Evolutionary conservation across 2,797 vertebrate genomes (phyloP), one percentile per base, ranked within the genome.

Genomic region (Enteromius fasciolatus): DNA sequence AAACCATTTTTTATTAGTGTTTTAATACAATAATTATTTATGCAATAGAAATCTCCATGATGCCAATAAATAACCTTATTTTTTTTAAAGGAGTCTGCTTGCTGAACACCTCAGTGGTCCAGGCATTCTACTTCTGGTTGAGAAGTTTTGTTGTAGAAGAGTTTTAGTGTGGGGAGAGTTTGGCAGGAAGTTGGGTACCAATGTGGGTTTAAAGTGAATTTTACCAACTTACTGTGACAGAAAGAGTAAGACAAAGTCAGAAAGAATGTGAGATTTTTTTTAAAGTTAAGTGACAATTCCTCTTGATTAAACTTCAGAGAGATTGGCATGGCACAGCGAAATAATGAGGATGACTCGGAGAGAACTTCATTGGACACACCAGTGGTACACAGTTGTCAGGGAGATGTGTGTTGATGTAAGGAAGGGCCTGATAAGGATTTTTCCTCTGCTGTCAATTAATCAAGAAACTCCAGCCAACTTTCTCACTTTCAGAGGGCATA

Each of bases 331-430:
- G 46, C 59, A 75, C n/a, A 54, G 68, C 2, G 17, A 81, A 74
- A 81, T 54, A 81, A 81, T 81, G 33, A 75, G 44, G 61, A 75
- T 81, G 70, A 67, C 46, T 81, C 72, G 33, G 78, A 78, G 82
- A 86, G 72, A 90, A 89, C 89, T 84, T 88, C 86, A 85, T 91
- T 88, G 88, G 74, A 69, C 80, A n/a, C 1, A 18, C 1, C 80
- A 66, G 76, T 85, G 86, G 83, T 81, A 77, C 70, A 78, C 83
- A 90, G 87, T 90, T 90, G 87, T 89, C 84, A 86, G 86, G 89
- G 17, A 81, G n/a, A 75, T 3, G 12, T 41, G 61, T 31, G 23
- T 67, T 66, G 72, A 82, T 66, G 33, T 82, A 31, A 75, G 23
- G 5, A 36, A 67, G 48, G 44, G 33, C 18, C 72, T 67, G 70